A percentile compares a stretch with the other conserved stretches of the same genome.
These are phyloP conservation scores for Cryptocephalus primarius DNA, from an alignment of 2,888 invertebrate species.

Conservation along the genomic window DNA sequence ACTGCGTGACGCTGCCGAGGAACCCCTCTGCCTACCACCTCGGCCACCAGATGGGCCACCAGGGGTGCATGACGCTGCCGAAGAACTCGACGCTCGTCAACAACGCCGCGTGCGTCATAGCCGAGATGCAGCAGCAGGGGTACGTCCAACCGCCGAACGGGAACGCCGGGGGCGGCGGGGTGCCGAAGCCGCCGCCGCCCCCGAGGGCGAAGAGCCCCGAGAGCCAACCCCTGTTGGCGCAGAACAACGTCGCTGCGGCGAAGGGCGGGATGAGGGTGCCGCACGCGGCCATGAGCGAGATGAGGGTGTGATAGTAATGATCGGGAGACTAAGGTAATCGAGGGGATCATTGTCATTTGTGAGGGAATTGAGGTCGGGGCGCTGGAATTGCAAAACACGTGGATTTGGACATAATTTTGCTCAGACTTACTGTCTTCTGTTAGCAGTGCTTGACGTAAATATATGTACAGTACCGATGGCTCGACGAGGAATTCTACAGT, in stretches of 20 bases:
- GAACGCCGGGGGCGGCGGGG: constrained; percentile 45
- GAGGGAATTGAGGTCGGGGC: no score
- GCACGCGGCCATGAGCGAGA: constrained; percentile 78
- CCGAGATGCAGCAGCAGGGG: constrained; percentile 47
- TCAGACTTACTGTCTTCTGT: no score
- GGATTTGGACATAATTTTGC: no score
- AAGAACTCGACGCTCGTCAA: constrained; percentile 44
- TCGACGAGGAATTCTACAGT: no score
- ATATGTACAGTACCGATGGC: no score
- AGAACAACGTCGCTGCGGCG: constrained; percentile 31
- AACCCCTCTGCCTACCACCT: constrained; percentile 37
- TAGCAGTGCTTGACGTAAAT: no score
- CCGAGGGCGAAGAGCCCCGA: constrained; percentile 46
- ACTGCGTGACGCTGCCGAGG: constrained; percentile 41
- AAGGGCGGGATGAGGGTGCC: constrained; percentile 54
- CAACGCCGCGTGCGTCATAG: constrained; percentile 42
- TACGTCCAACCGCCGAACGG: constrained; percentile 50
- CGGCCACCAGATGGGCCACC: constrained; percentile 28
- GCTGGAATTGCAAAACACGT: no score
- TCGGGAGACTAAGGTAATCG: constrained; percentile 1
- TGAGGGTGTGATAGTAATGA: constrained; percentile 68
- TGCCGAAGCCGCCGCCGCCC: constrained; percentile 47
- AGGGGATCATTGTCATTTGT: no score
- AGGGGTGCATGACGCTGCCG: constrained; percentile 44
- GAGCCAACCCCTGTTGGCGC: constrained; percentile 42